Conservation (phyloP, 30 jellyfish, hydroid and myxozoan species). For the Cassiopea xamachana region DNA sequence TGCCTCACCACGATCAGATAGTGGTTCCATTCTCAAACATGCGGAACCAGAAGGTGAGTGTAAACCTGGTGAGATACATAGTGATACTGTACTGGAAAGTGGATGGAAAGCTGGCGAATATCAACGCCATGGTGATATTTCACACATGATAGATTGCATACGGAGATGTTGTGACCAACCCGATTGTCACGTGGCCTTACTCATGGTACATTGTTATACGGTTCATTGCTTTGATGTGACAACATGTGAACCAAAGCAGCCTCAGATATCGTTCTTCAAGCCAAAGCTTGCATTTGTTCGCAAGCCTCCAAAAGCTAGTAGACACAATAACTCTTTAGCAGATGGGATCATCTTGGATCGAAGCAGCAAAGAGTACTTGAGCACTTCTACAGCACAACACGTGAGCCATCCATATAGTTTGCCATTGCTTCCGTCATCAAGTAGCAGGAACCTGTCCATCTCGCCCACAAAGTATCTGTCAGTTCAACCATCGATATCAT, state of each 20-base stretch:
- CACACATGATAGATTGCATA: constrained; percentile 74
- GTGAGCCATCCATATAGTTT: not conserved
- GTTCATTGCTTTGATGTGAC: constrained; percentile 66
- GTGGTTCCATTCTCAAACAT: not conserved
- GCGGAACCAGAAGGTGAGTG: constrained; percentile 8
- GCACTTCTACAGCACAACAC: not conserved
- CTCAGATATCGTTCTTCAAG: constrained; percentile 71
- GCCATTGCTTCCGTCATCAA: not conserved
- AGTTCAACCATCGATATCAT: not conserved
- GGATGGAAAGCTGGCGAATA: constrained; percentile 95
- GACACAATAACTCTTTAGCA: too few relatives aligned
- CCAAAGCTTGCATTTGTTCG: constrained; percentile 84
- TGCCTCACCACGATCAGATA: not conserved
- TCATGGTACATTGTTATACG: constrained; percentile 90
- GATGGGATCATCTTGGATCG: too few relatives aligned
- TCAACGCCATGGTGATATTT: constrained; percentile 58
- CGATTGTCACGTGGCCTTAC: constrained; percentile 85
- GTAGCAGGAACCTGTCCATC: not conserved
- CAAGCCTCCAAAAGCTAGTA: constrained; percentile 26
- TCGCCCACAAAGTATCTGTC: not conserved
- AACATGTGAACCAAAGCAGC: constrained; percentile 63
- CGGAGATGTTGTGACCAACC: constrained; percentile 77
- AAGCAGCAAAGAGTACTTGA: not conserved
- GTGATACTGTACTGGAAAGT: constrained; percentile 72
- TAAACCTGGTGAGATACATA: constrained; percentile 20